These are phyloP conservation scores for Himalopsyche kuldschensis DNA, from an alignment of 2,888 invertebrate species.

Conservation along the genomic window DNA sequence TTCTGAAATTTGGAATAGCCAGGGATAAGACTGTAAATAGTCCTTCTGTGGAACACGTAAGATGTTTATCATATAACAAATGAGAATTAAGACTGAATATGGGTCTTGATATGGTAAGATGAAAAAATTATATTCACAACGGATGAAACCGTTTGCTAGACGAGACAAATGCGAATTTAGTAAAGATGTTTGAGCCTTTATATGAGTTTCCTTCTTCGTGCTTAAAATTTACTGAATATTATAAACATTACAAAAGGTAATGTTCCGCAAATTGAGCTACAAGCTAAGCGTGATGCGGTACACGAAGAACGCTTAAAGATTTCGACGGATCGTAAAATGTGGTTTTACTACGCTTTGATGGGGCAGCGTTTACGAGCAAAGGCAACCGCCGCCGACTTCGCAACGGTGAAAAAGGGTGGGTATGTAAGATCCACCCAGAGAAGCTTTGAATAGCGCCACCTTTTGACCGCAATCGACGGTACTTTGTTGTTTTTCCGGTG, in stretches of 20 bases:
- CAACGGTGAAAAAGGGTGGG: background rate
- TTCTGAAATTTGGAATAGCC: too few relatives aligned
- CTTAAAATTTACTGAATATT: background rate
- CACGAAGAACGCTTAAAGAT: slow-evolving; percentile 24
- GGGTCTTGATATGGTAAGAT: too few relatives aligned
- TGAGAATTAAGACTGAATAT: too few relatives aligned
- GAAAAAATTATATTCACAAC: too few relatives aligned
- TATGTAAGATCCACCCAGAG: background rate
- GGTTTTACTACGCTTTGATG: slow-evolving; percentile 37
- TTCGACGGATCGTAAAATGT: slow-evolving; percentile 37
- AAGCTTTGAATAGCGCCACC: background rate
- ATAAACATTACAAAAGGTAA: background rate
- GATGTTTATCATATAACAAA: too few relatives aligned
- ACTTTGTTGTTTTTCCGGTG: background rate
- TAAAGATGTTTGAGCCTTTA: too few relatives aligned
- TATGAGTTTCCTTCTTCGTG: too few relatives aligned
- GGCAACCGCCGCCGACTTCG: background rate
- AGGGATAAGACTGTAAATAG: too few relatives aligned
- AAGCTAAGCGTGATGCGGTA: background rate
- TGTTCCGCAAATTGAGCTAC: background rate
- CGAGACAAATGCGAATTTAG: too few relatives aligned
- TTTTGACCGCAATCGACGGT: background rate
- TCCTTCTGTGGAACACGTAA: too few relatives aligned
- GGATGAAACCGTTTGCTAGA: too few relatives aligned
- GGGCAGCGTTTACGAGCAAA: slow-evolving; percentile 30